Base-by-base conservation (phyloP, 2,797 vertebrate genomes). In the Vespertilio murinus region DNA sequence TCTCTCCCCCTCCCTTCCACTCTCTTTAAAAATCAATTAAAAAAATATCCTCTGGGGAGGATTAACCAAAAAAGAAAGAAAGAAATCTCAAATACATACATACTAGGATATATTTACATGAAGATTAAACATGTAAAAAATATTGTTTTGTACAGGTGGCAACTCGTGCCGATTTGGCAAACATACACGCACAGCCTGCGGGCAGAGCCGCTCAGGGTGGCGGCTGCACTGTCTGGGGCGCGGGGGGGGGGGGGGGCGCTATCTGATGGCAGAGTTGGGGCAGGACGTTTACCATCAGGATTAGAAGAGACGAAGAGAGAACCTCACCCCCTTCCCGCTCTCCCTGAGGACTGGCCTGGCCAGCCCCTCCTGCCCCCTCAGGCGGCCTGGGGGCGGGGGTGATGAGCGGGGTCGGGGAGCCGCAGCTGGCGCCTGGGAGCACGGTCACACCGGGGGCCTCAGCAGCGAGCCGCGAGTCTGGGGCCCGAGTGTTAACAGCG, bases 71-170 rank as follows among this genome's bases (percentile, higher is more conserved):
- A 56, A 28, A 56, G 11, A 61, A 30, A 30, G 5, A 61, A 61
- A 61, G 59, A 61, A 45, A 45, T 74, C 79, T 45, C n/a, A 49
- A 40, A 45, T 49, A 35, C 49, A 73, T 30, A 25, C 11, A 28
- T 5, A 47, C 20, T 45, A 64, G 18, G 25, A 14, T 23, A 54
- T 84, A 52, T 61, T 91, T 33, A 75, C n/a, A 73, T 16, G 38
- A 86, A 69, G 52, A 35, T 61, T 42, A 49, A 35, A 61, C 79
- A 69, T 30, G 73, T 52, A 33, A 75, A 89, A 88, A 84, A 30
- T 5, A 30, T 35, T 70, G 0, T 3, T 33, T 2, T 11, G 12
- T 4, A 3, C 22, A 10, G 4, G 25, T 1, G 12, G 33, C 47
- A 35, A 47, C 14, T 35, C 10, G 4, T 3, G 16, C 65, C 12